Evolutionary conservation across 2,888 invertebrate species (phyloP).

Genomic region (Dromius quadrimaculatus): DNA sequence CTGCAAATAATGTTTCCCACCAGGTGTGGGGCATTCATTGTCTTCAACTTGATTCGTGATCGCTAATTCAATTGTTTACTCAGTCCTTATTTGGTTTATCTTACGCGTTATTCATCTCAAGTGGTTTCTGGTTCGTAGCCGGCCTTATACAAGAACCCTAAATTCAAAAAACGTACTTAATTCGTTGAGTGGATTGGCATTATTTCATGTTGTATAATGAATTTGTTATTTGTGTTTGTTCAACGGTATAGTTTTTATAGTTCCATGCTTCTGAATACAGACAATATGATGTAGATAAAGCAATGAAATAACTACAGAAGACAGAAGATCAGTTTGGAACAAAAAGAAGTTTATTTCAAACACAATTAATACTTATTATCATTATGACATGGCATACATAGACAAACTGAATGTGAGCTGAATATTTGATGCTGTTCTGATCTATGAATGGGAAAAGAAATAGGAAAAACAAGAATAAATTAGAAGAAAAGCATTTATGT

Average conservation of each 20-base stretch:
- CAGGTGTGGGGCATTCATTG: conserved; percentile 38
- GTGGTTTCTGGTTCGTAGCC: conserved; percentile 15
- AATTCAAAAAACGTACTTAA: background rate
- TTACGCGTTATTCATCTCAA: conserved; percentile 41
- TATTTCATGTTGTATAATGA: conserved; percentile 17
- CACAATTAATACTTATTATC: no score
- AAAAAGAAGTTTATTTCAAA: no score
- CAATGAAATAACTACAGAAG: no score
- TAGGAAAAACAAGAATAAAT: no score
- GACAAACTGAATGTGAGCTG: no score
- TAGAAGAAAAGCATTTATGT: no score
- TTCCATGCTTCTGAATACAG: no score
- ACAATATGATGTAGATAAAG: no score
- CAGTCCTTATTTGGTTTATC: conserved; percentile 36
- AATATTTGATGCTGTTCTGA: no score
- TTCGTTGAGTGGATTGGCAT: background rate
- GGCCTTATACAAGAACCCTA: conserved; percentile 7
- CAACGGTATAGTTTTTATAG: background rate
- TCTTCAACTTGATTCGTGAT: conserved; percentile 32
- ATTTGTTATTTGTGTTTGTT: conserved; percentile 16
- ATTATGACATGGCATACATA: no score
- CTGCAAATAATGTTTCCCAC: background rate
- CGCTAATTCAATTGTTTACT: conserved; percentile 48
- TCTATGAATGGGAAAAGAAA: no score
- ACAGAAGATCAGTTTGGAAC: no score